These are phyloP conservation scores for Stegophylla sp. DNA, from an alignment of 2,888 invertebrate species.

Conservation along the genomic window DNA sequence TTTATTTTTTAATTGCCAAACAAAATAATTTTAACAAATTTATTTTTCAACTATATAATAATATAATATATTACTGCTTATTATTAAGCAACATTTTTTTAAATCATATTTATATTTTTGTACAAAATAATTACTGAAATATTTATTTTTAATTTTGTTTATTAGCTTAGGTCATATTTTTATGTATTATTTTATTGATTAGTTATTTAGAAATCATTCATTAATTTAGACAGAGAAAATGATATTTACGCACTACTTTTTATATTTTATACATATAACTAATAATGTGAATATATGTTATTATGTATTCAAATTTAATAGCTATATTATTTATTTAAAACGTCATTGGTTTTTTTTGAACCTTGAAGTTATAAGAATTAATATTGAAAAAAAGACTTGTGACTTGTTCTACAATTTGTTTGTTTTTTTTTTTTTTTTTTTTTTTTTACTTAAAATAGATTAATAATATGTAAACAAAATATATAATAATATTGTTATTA, in stretches of 20 bases:
- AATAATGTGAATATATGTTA: too few relatives aligned
- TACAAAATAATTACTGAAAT: slow-evolving; percentile 45
- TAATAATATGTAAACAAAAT: slow-evolving; percentile 43
- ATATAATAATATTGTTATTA: slow-evolving; percentile 52
- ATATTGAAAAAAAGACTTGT: slow-evolving; percentile 45
- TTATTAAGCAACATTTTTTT: slow-evolving; percentile 36
- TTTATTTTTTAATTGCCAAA: slow-evolving; percentile 31
- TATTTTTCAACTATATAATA: slow-evolving; percentile 23
- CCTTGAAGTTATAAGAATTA: slow-evolving; percentile 7
- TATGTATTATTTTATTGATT: slow-evolving; percentile 32
- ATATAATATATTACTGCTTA: slow-evolving; percentile 38
- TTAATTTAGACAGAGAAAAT: neutral
- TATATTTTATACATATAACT: neutral
- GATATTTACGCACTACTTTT: slow-evolving; percentile 22
- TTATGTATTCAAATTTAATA: neutral
- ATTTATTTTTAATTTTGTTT: slow-evolving; percentile 16
- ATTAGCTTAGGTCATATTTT: slow-evolving; percentile 35
- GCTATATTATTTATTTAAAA: slow-evolving; percentile 12
- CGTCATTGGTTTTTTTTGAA: slow-evolving; percentile 7
- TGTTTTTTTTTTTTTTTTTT: slow-evolving; percentile 29
- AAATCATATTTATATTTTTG: slow-evolving; percentile 43
- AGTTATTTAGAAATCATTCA: slow-evolving; percentile 28
- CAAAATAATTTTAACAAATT: slow-evolving; percentile 23
- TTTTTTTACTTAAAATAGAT: slow-evolving; percentile 26
- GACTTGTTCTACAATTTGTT: slow-evolving; percentile 52